Evolutionary conservation across 92 coral and sea anemone species (phyloP).

Genomic region (Epizoanthus fatuus): DNA sequence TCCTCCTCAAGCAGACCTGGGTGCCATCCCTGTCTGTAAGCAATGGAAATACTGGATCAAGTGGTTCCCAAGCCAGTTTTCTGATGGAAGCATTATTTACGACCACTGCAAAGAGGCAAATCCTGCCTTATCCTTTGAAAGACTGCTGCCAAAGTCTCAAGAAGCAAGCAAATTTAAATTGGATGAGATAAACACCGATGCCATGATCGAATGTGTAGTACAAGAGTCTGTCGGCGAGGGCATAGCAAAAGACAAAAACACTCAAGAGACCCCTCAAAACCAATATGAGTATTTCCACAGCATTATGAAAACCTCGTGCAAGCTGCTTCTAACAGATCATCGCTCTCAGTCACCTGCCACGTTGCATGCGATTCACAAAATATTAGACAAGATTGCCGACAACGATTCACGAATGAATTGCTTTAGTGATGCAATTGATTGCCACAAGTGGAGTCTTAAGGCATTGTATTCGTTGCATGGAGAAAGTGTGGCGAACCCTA

Average conservation of each 20-base stretch:
- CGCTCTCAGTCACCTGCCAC: not conserved
- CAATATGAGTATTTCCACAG: not conserved
- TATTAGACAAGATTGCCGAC: not conserved
- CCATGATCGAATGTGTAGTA: constrained; percentile 10
- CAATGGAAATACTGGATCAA: constrained; percentile 16
- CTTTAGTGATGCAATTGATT: not conserved
- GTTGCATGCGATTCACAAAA: not conserved
- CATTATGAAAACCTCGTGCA: not conserved
- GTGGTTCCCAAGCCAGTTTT: constrained; percentile 36
- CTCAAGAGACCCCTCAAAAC: not conserved
- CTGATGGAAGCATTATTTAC: constrained; percentile 23
- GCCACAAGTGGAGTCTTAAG: not conserved
- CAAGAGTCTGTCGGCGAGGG: constrained; percentile 14
- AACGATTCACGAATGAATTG: too few species aligned
- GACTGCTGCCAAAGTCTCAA: constrained; percentile 31
- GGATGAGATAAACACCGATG: constrained; percentile 9
- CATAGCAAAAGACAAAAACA: not conserved
- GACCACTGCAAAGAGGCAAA: not conserved
- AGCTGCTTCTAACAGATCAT: not conserved
- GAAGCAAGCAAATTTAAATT: constrained; percentile 14
- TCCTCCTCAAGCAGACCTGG: not conserved
- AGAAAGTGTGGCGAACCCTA: not conserved
- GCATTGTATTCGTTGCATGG: not conserved
- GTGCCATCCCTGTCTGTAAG: not conserved
- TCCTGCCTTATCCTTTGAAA: constrained; percentile 1